Percentiles rank a stretch among this genome's conserved stretches.
These are phyloP conservation scores for Felis catus DNA, from an alignment of 2,113 vertebrate species.

Conservation along the genomic window DNA sequence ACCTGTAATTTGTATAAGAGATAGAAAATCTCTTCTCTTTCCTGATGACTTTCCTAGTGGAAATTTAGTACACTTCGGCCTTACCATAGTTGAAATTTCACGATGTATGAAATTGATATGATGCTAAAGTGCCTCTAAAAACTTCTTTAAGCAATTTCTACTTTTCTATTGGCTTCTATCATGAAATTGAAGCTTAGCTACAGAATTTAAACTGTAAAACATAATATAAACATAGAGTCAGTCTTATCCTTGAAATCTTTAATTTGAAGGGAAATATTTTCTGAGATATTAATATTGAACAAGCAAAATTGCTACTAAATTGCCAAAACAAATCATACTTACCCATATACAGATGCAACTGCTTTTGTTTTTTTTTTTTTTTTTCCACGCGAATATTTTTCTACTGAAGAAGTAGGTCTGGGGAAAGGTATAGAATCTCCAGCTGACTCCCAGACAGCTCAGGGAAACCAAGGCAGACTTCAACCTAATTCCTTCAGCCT, in stretches of 20 bases:
- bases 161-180: not conserved
- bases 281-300: not conserved
- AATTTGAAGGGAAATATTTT: constrained; percentile 48
- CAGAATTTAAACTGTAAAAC: constrained; percentile 21
- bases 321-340: not conserved
- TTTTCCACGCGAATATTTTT: not conserved
- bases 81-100: constrained; percentile 57
- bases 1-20: constrained; percentile 36
- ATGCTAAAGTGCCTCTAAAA: constrained; percentile 46
- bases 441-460: not conserved
- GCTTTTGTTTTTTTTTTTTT: not conserved
- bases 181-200: constrained; percentile 33
- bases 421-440: not conserved
- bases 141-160: constrained; percentile 8
- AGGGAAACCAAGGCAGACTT: not conserved
- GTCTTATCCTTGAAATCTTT: not conserved
- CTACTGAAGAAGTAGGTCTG: not conserved
- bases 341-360: not conserved
- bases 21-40: constrained; percentile 32
- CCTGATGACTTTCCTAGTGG: constrained; percentile 30
- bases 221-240: not conserved
- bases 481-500: not conserved
- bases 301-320: not conserved
- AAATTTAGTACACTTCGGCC: constrained; percentile 25
- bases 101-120: constrained; percentile 64